phyloP scores from a whole-genome alignment of 2,113 vertebrate genomes.

The Pterophyllum scalare region DNA sequence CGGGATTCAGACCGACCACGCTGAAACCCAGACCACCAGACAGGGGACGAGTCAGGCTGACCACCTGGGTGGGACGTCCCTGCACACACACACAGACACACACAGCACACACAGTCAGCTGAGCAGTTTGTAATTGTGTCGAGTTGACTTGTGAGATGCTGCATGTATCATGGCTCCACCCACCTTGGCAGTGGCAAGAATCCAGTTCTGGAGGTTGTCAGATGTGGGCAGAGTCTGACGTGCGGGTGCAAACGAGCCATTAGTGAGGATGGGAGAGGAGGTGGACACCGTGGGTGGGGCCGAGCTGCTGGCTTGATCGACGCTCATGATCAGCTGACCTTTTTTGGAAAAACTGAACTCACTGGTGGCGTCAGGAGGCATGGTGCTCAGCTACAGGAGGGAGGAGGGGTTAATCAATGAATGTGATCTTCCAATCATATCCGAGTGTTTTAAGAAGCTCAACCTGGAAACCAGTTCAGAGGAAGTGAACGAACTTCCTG shows the following conservation, averaged over 20 bases:
- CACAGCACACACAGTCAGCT: not conserved
- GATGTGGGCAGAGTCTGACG: slow-evolving; percentile 56
- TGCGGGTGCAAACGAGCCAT: slow-evolving; percentile 9
- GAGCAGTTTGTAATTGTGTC: not conserved
- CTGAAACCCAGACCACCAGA: slow-evolving; percentile 94
- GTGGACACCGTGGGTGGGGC: slow-evolving; percentile 35
- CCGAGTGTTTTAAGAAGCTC: not conserved
- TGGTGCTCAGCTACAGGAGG: slow-evolving; percentile 83
- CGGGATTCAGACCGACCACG: slow-evolving; percentile 88
- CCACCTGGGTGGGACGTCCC: slow-evolving; percentile 87
- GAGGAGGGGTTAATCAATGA: not conserved
- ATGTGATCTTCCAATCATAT: not conserved
- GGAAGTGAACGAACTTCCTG: no score
- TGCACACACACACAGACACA: slow-evolving; percentile 56
- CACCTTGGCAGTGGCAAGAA: slow-evolving; percentile 87
- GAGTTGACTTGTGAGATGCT: not conserved
- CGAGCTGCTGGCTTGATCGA: slow-evolving; percentile 64
- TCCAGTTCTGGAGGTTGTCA: slow-evolving; percentile 85
- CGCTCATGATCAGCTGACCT: slow-evolving; percentile 90
- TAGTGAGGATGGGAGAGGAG: slow-evolving; percentile 49
- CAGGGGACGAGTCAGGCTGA: slow-evolving; percentile 87
- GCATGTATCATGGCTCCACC: not conserved
- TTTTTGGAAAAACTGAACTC: slow-evolving; percentile 92
- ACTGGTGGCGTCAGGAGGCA: slow-evolving; percentile 84
- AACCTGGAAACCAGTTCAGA: no score